These are phyloP conservation scores for Chelon auratus DNA, from an alignment of 2,797 vertebrate genomes.

Conservation along the genomic window DNA sequence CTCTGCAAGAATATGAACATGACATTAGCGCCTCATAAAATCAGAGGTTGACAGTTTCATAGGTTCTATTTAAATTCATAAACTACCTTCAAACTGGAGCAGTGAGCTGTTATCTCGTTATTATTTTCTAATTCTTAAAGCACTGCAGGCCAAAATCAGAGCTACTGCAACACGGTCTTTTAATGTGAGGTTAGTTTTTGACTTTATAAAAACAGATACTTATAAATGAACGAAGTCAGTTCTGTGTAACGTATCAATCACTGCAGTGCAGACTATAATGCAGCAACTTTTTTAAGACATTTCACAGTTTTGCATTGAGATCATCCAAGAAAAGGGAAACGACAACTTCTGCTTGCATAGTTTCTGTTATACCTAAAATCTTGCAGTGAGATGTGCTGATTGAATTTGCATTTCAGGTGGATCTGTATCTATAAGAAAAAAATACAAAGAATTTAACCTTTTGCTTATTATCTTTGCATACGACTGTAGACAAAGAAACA, in stretches of 20 bases:
- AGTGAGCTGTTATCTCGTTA: background rate
- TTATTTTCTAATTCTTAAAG: background rate
- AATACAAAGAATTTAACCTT: background rate
- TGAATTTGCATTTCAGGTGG: slow-evolving; percentile 63
- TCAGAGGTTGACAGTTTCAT: rapidly evolving
- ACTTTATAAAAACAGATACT: too few relatives aligned
- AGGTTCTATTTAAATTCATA: background rate
- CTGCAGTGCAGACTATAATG: too few relatives aligned
- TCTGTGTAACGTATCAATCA: too few relatives aligned
- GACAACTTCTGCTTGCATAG: background rate
- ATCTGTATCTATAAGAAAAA: slow-evolving; percentile 68
- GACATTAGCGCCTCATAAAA: background rate
- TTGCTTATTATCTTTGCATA: background rate
- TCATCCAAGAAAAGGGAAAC: background rate
- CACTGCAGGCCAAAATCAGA: background rate
- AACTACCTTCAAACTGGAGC: too few relatives aligned
- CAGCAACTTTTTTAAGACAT: too few relatives aligned
- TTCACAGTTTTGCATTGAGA: background rate
- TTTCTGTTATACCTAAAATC: slow-evolving; percentile 69
- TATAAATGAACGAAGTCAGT: too few relatives aligned
- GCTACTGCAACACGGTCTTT: background rate
- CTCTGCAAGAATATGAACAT: slow-evolving; percentile 53
- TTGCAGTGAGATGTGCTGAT: slow-evolving; percentile 37
- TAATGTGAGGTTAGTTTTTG: too few relatives aligned
- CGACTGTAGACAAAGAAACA: background rate